A percentile compares a stretch with the other conserved stretches of the same genome.
Conservation (phyloP, 2,797 vertebrate species). For the Denticeps clupeoides region DNA sequence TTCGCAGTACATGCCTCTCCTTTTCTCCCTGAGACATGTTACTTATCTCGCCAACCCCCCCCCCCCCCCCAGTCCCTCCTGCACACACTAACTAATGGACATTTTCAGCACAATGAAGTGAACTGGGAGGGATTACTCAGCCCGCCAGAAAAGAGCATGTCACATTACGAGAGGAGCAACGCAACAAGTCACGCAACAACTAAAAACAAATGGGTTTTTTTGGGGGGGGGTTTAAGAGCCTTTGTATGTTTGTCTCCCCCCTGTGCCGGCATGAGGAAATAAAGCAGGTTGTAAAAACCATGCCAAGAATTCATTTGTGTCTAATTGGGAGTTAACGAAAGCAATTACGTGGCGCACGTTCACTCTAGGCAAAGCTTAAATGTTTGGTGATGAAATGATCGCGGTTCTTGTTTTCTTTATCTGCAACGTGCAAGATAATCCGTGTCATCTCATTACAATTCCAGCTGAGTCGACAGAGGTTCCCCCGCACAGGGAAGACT, state of each 20-base stretch:
- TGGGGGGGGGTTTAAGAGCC: no score
- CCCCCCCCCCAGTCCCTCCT: no score
- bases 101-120: no score
- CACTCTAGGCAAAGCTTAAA: neutral
- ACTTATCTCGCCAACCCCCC: no score
- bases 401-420: neutral
- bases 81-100: no score
- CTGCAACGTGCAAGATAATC: neutral
- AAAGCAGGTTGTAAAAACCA: slow-evolving; percentile 27
- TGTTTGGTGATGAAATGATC: neutral
- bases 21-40: neutral
- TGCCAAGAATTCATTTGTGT: neutral
- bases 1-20: neutral
- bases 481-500: slow-evolving; percentile 14
- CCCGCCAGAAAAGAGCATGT: no score
- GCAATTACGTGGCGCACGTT: neutral
- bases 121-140: no score
- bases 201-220: no score
- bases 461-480: slow-evolving; percentile 5
- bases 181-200: no score
- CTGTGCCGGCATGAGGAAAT: slow-evolving; percentile 28
- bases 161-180: no score
- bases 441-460: slow-evolving; percentile 14
- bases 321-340: neutral
- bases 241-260: slow-evolving; percentile 21